These are phyloP conservation scores for Kudoa iwatai DNA, from an alignment of 30 jellyfish, hydroid and myxozoan genomes.

Conservation along the genomic window DNA sequence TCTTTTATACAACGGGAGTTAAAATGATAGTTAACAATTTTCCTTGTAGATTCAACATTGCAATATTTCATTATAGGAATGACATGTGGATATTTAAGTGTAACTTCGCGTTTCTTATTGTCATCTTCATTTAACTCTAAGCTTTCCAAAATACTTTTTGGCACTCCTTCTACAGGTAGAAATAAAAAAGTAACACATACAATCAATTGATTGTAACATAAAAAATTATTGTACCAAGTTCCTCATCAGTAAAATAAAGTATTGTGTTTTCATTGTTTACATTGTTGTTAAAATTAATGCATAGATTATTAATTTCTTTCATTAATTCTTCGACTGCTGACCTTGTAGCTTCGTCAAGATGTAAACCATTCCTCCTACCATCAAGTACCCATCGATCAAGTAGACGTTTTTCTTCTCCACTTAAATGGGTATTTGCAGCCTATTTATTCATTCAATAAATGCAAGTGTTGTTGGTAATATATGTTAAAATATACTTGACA, in stretches of 20 bases:
- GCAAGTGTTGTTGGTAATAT: too few species aligned
- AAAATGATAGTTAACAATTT: slow-evolving; percentile 17
- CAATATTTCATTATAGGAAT: slow-evolving; percentile 34
- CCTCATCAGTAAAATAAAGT: slow-evolving; percentile 17
- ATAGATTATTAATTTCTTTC: slow-evolving; percentile 35
- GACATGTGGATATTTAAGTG: slow-evolving; percentile 48
- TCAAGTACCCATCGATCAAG: slow-evolving; percentile 16
- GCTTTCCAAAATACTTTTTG: slow-evolving; percentile 16
- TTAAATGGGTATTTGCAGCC: too few species aligned
- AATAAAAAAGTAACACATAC: too few species aligned
- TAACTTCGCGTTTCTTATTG: slow-evolving; percentile 10
- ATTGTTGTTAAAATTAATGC: slow-evolving; percentile 33
- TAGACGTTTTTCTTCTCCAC: too few species aligned
- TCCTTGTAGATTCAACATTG: slow-evolving; percentile 16
- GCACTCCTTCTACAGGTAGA: slow-evolving; percentile 25
- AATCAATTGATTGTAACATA: too few species aligned
- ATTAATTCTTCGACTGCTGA: slow-evolving; percentile 12
- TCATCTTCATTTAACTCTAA: slow-evolving; percentile 12
- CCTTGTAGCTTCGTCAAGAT: slow-evolving; percentile 10
- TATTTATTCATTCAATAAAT: too few species aligned
- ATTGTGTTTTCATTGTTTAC: slow-evolving; percentile 31
- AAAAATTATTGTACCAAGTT: too few species aligned
- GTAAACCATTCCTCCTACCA: slow-evolving; percentile 53
- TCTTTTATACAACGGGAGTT: slow-evolving; percentile 15
- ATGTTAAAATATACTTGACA: too few species aligned